These are phyloP conservation scores for Poeciliopsis presidionis DNA, from an alignment of 2,797 vertebrate species.

Conservation along the genomic window DNA sequence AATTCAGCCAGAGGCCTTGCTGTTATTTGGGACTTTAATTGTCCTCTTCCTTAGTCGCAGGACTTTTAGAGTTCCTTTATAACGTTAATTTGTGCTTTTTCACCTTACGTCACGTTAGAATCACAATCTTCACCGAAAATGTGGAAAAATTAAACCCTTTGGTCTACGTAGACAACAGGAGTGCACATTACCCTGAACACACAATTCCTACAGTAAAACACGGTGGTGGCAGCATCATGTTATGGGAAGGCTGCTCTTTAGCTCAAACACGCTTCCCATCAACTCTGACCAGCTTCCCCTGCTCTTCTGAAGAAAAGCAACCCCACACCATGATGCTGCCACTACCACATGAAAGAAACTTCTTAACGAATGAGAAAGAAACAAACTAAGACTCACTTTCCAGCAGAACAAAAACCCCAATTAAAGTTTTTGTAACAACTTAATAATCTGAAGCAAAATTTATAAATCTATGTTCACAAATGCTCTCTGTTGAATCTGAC, in stretches of 20 bases:
- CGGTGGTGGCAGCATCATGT: neutral
- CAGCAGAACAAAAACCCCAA: neutral
- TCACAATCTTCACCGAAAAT: neutral
- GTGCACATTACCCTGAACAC: neutral
- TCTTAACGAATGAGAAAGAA: too few species aligned
- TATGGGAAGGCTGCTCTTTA: neutral
- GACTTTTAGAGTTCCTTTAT: neutral
- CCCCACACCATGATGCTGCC: neutral
- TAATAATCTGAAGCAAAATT: neutral
- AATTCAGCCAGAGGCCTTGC: slow-evolving; percentile 61
- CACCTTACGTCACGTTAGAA: neutral
- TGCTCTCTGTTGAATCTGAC: neutral
- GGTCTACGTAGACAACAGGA: neutral
- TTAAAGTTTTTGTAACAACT: neutral
- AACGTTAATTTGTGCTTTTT: neutral
- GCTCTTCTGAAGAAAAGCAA: neutral
- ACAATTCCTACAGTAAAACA: neutral
- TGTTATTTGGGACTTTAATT: slow-evolving; percentile 36
- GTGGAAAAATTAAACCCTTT: neutral
- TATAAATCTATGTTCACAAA: neutral
- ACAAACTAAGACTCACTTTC: neutral
- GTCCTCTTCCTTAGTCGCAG: slow-evolving; percentile 18
- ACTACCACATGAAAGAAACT: neutral
- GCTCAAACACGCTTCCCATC: neutral
- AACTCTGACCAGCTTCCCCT: neutral